These are phyloP conservation scores for Acrobasis suavella DNA, from an alignment of 2,888 invertebrate genomes.

Conservation along the genomic window DNA sequence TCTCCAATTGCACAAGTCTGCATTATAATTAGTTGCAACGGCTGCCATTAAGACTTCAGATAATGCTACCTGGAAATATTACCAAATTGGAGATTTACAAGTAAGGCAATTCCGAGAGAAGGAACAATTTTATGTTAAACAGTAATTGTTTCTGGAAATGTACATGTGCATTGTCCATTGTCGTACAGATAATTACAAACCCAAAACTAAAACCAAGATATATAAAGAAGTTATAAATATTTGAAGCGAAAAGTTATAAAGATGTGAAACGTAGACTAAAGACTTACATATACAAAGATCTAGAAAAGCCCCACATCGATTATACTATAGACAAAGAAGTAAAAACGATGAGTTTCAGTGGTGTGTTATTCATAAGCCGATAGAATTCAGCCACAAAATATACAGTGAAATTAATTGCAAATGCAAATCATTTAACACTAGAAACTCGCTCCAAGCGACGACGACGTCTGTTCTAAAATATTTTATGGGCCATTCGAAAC, in stretches of 20 bases:
- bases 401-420: constrained; percentile 21
- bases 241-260: too few relatives aligned
- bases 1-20: constrained; percentile 33
- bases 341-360: not conserved
- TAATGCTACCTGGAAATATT: constrained; percentile 17
- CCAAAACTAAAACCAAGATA: too few relatives aligned
- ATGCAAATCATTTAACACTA: constrained; percentile 14
- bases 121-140: not conserved
- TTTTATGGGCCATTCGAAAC: constrained; percentile 43
- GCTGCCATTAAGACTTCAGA: constrained; percentile 25
- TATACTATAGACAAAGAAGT: not conserved
- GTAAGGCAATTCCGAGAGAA: not conserved
- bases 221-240: too few relatives aligned
- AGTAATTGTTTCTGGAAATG: not conserved
- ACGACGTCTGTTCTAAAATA: constrained; percentile 41
- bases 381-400: not conserved
- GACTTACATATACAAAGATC: too few relatives aligned
- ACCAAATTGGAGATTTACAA: not conserved
- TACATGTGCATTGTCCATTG: too few relatives aligned
- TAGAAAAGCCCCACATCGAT: too few relatives aligned
- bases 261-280: too few relatives aligned
- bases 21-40: constrained; percentile 39
- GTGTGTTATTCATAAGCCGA: not conserved
- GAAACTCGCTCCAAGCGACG: constrained; percentile 39
- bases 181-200: too few relatives aligned